Base-by-base conservation (phyloP, 2,113 vertebrate genomes). In the Macquaria australasica region DNA sequence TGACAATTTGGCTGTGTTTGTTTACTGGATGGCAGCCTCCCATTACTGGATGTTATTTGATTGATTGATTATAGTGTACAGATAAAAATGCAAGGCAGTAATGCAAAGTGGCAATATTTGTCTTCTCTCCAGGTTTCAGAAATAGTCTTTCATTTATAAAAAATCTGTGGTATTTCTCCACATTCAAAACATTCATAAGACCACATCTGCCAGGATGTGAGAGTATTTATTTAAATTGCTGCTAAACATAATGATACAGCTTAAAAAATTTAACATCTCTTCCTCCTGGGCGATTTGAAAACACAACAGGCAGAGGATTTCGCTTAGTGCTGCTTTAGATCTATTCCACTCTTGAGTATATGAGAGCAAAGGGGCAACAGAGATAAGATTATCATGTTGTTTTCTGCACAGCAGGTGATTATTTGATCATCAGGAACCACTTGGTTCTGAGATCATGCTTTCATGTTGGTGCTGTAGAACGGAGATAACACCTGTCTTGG, bases 391-490 rank as follows among this genome's bases (percentile, higher is more conserved):
- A 86, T 79, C 70, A 37, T 76, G 81, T 86, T 85, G 73, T 88
- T 88, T 88, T 77, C 60, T 69, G 70, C 90, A 56, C 81, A 83
- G 88, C 82, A 82, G 80, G 88, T 77, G 85, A 81, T 77, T 73
- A 85, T 91, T 89, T 90, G 85, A 88, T 91, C 87, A 81, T 67
- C 23, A 58, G 82, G 74, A 89, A 53, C 71, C 83, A 85, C 88
- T 89, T 55, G 76, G 69, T 81, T 89, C 62, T 78, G 81, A 87
- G 59, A 86, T 82, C 73, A 34, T 25, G 83, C 87, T 84, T 89
- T 87, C 43, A 85, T 88, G 87, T 88, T 79, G 74, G 59, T 75
- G 59, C 84, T 79, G 82, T 39, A 48, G 59, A 87, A 50, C 60
- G 21, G 63, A 88, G 86, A 91, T 87, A 91, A 88, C 87, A 88